Evolutionary conservation across 1,140 invertebrate genomes (phyloP), one percentile per base, ranked within the genome.

Genomic region (Wasmannia auropunctata): DNA sequence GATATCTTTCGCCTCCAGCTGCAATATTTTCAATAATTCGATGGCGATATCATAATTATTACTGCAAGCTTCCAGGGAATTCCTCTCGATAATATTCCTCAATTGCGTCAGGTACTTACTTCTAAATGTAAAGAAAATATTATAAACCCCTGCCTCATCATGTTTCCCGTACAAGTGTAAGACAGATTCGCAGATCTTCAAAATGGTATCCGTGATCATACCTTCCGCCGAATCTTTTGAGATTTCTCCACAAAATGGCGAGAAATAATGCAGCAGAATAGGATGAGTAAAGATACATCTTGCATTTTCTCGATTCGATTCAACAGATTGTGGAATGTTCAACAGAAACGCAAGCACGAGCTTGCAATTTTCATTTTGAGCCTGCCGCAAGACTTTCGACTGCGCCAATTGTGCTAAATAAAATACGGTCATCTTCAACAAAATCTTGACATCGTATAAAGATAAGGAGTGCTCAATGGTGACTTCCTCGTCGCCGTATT

Each of bases 231-330:
- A 22, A 51, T 91, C 69, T 65, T 94, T 90, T 49, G 10, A 54
- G 1, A 92, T 92, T 89, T 95, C 95, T 19, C 31, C 34, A 86
- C 95, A 90, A 25, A 96, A 87, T 34, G 95, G 94, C 77, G 95
- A 95, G 88, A 96, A 96, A 90, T 95, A 95, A 88, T 96, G 94
- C 4, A 97, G 87, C 63, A 97, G 87, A 79, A 95, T 92, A 34
- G 95, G 94, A 93, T 96, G 95, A 86, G 94, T 95, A 22, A 96
- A 95, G 70, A 96, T 90, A 75, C 31, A 90, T 65, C 88, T 91
- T 58, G 25, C 28, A 40, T 34, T 22, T 31, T 89, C 19, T 70
- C 8, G 1, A 43, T 25, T 51, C 8, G 11, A 16, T 16, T 67
- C 63, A 0, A 77, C 28, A 22, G 75, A 63, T 76, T 92, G 91